These are phyloP conservation scores for Synanthedon andrenaeformis DNA, from an alignment of 2,888 invertebrate genomes.

Conservation along the genomic window DNA sequence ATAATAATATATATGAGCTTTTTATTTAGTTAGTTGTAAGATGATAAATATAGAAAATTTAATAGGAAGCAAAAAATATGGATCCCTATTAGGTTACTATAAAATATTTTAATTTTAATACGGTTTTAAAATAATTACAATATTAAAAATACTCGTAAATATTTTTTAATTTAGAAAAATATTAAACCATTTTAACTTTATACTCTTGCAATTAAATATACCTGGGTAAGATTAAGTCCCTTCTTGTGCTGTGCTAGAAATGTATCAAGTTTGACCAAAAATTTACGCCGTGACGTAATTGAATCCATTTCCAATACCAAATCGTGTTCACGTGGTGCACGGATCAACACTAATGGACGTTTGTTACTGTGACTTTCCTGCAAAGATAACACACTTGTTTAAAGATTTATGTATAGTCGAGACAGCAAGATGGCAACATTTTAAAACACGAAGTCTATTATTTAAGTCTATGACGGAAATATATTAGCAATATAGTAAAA, in stretches of 20 bases:
- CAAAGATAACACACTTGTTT: slow-evolving; percentile 9
- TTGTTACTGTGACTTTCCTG: slow-evolving; percentile 77
- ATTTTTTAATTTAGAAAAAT: background rate
- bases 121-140: background rate
- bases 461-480: too few species aligned
- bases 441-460: too few species aligned
- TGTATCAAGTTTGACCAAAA: slow-evolving; percentile 86
- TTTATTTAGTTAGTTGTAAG: background rate
- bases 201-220: slow-evolving; percentile 19
- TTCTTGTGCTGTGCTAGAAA: slow-evolving; percentile 88
- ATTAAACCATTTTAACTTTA: background rate
- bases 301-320: slow-evolving; percentile 92
- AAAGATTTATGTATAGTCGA: background rate
- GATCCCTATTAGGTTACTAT: too few species aligned
- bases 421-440: background rate
- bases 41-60: background rate
- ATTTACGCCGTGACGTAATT: slow-evolving; percentile 82
- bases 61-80: background rate
- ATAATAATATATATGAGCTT: slow-evolving; percentile 7
- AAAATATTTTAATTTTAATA: background rate
- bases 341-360: slow-evolving; percentile 83
- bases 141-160: background rate
- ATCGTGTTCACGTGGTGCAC: slow-evolving; percentile 91
- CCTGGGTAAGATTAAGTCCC: slow-evolving; percentile 78
- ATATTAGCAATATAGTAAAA: too few species aligned